Base-by-base conservation (phyloP, 2,797 vertebrate genomes). In the Danio tinwini region DNA sequence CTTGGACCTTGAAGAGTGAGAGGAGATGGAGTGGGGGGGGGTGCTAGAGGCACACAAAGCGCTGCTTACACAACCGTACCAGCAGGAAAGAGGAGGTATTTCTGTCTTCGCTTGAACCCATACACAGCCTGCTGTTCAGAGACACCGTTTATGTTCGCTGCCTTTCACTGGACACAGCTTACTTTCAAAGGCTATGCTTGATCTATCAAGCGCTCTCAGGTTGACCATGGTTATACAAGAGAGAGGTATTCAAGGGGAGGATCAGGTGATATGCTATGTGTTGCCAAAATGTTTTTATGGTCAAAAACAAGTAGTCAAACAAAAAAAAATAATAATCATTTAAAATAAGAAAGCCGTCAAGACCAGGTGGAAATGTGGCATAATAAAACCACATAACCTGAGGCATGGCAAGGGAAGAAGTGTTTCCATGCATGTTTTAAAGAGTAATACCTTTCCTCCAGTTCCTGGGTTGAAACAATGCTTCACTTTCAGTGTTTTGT, bases 51-150 rank as follows among this genome's bases (percentile, higher is more conserved):
- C 71, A 69, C 85, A 88, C 81, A 88, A 85, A 86, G 81, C 84
- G 17, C 50, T 64, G 72, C 74, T 78, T 81, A 84, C 74, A 85
- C 76, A 83, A 88, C 83, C 83, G 70, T 77, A 84, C 70, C 50
- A 75, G 87, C 83, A 84, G 83, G 70, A 90, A 88, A 78, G 49
- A 80, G 74, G 29, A 82, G 59, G 80, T 71, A 81, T 78, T 84
- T 78, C 42, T 37, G 50, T 68, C 71, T 76, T 70, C 0, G 40
- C 65, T 76, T 76, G 55, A 70, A 76, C 73, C 50, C 68, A 55
- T 55, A 68, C 42, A 65, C 53, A 52, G 55, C 49, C 71, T 79
- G 64, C 81, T 74, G 70, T 68, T 78, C 55, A 45, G 70, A 68
- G 45, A 40, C 69, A 62, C 21, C 11, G 21, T 40, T 65, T 73